Base-by-base conservation (phyloP, 2,797 vertebrate genomes). In the Chanos chanos region DNA sequence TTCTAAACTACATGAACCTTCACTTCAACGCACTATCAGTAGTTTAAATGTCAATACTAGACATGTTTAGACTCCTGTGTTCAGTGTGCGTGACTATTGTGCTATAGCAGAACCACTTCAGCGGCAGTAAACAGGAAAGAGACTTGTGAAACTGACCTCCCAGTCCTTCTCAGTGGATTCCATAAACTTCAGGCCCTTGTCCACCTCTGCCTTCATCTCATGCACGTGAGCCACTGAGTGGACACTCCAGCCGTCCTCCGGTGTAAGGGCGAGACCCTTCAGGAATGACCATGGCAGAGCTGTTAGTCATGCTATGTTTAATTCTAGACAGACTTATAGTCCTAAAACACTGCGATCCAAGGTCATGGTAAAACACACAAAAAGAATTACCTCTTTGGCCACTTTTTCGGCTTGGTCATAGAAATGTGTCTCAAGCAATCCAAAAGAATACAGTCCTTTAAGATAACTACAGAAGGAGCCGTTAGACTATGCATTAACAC, bases 401-500 rank as follows among this genome's bases (percentile, higher is more conserved):
- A 89, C 77, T 79, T 93, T 90, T 73, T 93, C 88, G 19, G 95
- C 97, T 78, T 83, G 84, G 68, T 95, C 92, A 0, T 94, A 98
- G 52, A 89, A 76, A 66, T 77, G 89, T 43, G 92, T 95, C 83
- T 99, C 96, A 79, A 97, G 70, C 2, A 99, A 84, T 25, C 96
- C 96, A 18, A 99, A 98, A n/a, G 97, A 84, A 50, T 95, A 94
- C 18, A 92, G 78, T 61, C 95, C 95, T 64, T 95, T 96, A 61
- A 99, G 86, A 0, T 95, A 97, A 71, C 97, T 99, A 72, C 12
- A 25, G 27, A n/a, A 60, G 22, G 72, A 54, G 24, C 61, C 22
- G 61, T 1, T 3, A 34, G 22, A 21, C 53, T 1, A 16, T 7
- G 9, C 3, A 51, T 45, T 13, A 39, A 34, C 21, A 39, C 21